Conservation (phyloP, 2,888 invertebrate species). For the Reticulitermes lucifugus region DNA sequence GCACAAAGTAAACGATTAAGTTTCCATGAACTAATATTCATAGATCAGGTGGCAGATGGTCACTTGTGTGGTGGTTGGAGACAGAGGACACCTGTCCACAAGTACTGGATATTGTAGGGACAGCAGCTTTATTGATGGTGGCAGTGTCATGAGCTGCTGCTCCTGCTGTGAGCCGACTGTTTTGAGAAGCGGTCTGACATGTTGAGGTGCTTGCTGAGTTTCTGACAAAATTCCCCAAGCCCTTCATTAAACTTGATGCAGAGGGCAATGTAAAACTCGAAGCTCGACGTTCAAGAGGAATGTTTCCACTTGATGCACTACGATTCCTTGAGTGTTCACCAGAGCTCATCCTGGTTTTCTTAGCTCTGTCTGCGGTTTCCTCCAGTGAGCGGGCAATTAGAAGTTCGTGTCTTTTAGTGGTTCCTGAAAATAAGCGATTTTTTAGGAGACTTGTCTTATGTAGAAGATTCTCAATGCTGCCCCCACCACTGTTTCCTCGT, state of each 20-base stretch:
- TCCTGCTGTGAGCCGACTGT: neutral
- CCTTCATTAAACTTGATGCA: slow-evolving; percentile 22
- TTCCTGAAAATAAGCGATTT: slow-evolving; percentile 27
- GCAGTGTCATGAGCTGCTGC: neutral
- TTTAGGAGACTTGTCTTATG: slow-evolving; percentile 34
- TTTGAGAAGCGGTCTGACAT: slow-evolving; percentile 7
- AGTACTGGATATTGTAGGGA: slow-evolving; percentile 29
- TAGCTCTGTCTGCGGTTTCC: slow-evolving; percentile 9
- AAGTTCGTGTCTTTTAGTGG: slow-evolving; percentile 16
- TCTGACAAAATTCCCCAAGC: slow-evolving; percentile 35
- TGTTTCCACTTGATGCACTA: slow-evolving; percentile 38
- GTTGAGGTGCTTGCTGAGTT: neutral
- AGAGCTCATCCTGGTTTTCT: neutral
- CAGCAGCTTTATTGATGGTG: neutral
- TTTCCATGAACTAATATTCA: slow-evolving; percentile 38
- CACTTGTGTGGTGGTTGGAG: slow-evolving; percentile 22
- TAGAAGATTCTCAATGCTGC: slow-evolving; percentile 35
- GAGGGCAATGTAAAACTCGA: neutral
- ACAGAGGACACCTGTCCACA: slow-evolving; percentile 28
- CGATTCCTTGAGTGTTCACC: slow-evolving; percentile 6
- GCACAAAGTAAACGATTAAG: neutral
- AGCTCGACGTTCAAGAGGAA: slow-evolving; percentile 22
- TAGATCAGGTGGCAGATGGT: slow-evolving; percentile 45
- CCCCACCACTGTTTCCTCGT: slow-evolving; percentile 39
- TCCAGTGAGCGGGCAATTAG: slow-evolving; percentile 38